These are phyloP conservation scores for Micropterix aruncella DNA, from an alignment of 2,888 invertebrate genomes.

Conservation along the genomic window DNA sequence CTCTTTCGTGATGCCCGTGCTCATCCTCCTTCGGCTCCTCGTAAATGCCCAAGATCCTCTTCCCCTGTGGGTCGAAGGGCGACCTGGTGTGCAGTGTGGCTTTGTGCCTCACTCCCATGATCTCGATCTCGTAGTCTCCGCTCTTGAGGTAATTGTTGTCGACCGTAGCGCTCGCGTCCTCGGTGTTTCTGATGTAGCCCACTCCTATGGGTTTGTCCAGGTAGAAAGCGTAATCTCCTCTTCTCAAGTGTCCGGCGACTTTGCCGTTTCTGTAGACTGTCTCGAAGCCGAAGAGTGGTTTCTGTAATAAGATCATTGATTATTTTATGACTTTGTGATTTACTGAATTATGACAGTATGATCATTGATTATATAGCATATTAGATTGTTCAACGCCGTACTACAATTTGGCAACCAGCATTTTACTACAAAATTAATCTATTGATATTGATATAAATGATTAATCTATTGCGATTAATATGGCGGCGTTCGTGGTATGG, in stretches of 20 bases:
- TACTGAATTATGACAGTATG: no score
- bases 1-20: conserved; percentile 29
- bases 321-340: no score
- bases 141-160: conserved; percentile 50
- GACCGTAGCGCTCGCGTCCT: conserved; percentile 44
- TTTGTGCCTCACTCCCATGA: conserved; percentile 57
- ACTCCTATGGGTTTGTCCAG: conserved; percentile 41
- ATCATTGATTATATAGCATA: no score
- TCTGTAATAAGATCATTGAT: no score
- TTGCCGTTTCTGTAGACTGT: conserved; percentile 65
- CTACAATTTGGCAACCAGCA: no score
- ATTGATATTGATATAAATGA: no score
- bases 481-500: no score
- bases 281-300: conserved; percentile 77
- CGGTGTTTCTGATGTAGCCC: conserved; percentile 39
- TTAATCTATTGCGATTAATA: no score
- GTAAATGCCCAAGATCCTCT: conserved; percentile 58
- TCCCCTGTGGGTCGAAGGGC: conserved; percentile 71
- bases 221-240: conserved; percentile 62
- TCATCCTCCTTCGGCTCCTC: conserved; percentile 29
- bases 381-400: no score
- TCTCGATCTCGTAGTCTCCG: conserved; percentile 69
- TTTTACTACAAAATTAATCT: no score
- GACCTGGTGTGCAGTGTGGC: conserved; percentile 57
- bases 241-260: conserved; percentile 64